These are phyloP conservation scores for Augochlora pura DNA, from an alignment of 1,140 invertebrate species.

Conservation along the genomic window DNA sequence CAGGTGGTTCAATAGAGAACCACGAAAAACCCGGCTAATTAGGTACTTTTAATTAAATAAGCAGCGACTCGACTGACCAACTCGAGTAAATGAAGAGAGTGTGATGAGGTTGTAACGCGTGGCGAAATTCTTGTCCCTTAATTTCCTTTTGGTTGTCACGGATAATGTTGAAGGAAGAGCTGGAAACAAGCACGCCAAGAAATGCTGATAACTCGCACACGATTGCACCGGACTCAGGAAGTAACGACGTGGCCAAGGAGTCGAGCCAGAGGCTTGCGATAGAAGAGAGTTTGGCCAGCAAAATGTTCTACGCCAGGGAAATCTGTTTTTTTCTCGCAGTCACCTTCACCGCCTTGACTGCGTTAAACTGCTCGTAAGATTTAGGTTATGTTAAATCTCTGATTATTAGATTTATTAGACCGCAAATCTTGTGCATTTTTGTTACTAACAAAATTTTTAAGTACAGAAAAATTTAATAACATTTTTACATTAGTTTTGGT, in stretches of 20 bases:
- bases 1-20: conserved; percentile 27
- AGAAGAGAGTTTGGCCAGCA: conserved; percentile 67
- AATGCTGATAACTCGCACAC: conserved; percentile 70
- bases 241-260: conserved; percentile 73
- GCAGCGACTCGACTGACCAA: neutral
- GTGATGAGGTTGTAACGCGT: conserved; percentile 25
- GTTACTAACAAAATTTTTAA: too few relatives aligned
- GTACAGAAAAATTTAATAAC: too few relatives aligned
- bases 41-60: conserved; percentile 48
- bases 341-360: conserved; percentile 77
- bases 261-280: conserved; percentile 56
- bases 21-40: conserved; percentile 47
- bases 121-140: conserved; percentile 11
- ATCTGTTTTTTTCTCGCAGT: conserved; percentile 77
- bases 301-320: conserved; percentile 78
- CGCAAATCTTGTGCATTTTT: too few relatives aligned
- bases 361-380: conserved; percentile 79
- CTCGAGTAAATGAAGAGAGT: neutral
- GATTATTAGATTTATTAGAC: neutral
- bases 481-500: too few relatives aligned
- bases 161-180: conserved; percentile 69
- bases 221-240: conserved; percentile 62
- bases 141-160: conserved; percentile 46
- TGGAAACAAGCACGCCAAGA: conserved; percentile 58
- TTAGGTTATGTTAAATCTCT: conserved; percentile 42